Percentiles rank a stretch among this genome's conserved stretches.
Evolutionary conservation across 1,140 invertebrate species (phyloP).

Genomic region (Aphelenchoides besseyi): DNA sequence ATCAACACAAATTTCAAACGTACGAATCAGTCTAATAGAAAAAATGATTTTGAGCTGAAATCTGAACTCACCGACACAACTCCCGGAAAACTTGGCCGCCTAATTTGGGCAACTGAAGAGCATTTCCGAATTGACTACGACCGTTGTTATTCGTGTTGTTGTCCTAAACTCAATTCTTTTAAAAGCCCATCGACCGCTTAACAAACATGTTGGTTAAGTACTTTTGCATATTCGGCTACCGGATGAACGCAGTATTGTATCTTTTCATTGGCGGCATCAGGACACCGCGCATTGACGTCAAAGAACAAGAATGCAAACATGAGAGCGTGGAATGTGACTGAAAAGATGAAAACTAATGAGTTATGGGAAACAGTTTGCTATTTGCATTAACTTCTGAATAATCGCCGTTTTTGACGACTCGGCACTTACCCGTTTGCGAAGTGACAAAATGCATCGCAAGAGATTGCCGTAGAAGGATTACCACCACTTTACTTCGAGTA

Average conservation of each 20-base stretch:
- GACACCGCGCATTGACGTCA: slow-evolving; percentile 37
- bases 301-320: neutral
- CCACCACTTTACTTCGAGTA: too few species aligned
- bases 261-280: slow-evolving; percentile 43
- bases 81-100: slow-evolving; percentile 60
- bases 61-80: slow-evolving; percentile 52
- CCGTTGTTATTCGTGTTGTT: slow-evolving; percentile 21
- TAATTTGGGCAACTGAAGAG: slow-evolving; percentile 57
- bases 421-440: too few species aligned
- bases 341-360: too few species aligned
- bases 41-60: slow-evolving; percentile 23
- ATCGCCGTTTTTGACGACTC: too few species aligned
- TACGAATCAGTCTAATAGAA: slow-evolving; percentile 53
- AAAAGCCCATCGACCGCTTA: neutral
- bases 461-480: too few species aligned
- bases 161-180: too few species aligned
- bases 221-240: slow-evolving; percentile 61
- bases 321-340: too few species aligned
- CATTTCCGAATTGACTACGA: slow-evolving; percentile 46
- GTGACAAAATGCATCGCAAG: too few species aligned
- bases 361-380: too few species aligned
- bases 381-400: too few species aligned
- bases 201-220: slow-evolving; percentile 53
- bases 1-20: slow-evolving; percentile 57
- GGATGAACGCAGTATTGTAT: slow-evolving; percentile 60